Evolutionary conservation across 2,888 invertebrate genomes (phyloP), one percentile per base, ranked within the genome.

Genomic region (Clivina fossor): DNA sequence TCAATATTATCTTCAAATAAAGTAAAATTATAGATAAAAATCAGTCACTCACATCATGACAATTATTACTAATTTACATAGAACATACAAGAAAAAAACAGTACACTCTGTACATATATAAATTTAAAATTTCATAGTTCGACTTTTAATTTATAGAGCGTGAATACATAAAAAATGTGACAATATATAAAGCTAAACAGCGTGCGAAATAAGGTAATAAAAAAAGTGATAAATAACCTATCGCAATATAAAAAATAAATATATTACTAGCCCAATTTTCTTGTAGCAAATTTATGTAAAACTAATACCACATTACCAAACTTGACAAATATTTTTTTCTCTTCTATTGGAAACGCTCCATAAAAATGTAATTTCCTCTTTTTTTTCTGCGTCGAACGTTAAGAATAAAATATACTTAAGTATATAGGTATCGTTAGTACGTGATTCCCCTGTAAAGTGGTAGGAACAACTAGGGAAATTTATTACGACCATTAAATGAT

Each of bases 321-420:
- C 30, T 11, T 11, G 13, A 11, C 11, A 13, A 30, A 11, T 9
- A 9, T 11, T 30, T 11, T 30, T 7, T 26, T 7, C 8, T 7
- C 8, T 26, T 8, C 11, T 30, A 11, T 30, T 30, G 30, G 2
- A 30, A 4, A 9, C 2, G 3, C 11, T 9, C 30, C 30, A 30
- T 30, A 30, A 30, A 30, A 30, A 26, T 26, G 26, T 8, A 26
- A 30, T 30, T 11, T 30, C 30, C 30, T 30, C n/a, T n/a, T n/a
- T n/a, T n/a, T n/a, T 30, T 30, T 30, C 30, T 3, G 30, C 2
- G 4, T 3, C 11, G 30, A 30, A 3, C 30, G 30, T 30, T 30
- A 30, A 30, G 13, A 30, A 9, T 30, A 30, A 30, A 30, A 30
- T 30, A 30, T 30, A 30, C 30, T 9, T n/a, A n/a, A n/a, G n/a